Evolutionary conservation across 2,797 vertebrate species (phyloP), one percentile per base, ranked within the genome.

Genomic region (Myripristis jacobus): DNA sequence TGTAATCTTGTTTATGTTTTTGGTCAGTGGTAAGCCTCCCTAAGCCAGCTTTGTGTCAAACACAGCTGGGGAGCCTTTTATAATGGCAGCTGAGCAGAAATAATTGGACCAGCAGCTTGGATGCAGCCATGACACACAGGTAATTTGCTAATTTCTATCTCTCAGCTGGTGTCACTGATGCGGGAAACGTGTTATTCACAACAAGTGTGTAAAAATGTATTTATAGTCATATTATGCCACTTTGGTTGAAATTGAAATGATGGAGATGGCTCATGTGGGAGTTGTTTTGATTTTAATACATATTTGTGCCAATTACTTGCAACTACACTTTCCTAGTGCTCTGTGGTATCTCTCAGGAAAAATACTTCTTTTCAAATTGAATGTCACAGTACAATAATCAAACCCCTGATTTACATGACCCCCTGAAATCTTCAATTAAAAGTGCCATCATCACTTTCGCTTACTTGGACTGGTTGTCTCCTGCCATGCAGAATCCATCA

Each of bases 101-200:
- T 91, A 93, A 94, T 93, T 89, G 83, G 76, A 80, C 81, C 81
- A 85, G 81, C 79, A 79, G 82, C 91, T 88, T 84, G 89, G 83
- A 91, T 88, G 78, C 87, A 78, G 87, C 73, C 78, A 52, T 76
- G 81, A 88, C 86, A 89, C 88, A 77, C 89, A 92, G 91, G 90
- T 93, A 90, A 93, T 92, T 89, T 88, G 76, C 87, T 86, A 87
- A 93, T 92, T 90, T 91, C 81, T 86, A 75, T 87, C 78, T 87
- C 80, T 87, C 87, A 63, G 79, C 75, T 74, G 81, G 83, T 75
- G 82, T 73, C 81, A 76, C 75, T 76, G 41, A 79, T 25, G 59
- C 56, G 70, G 70, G 79, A 79, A 41, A 56, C 73, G 2, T 47
- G 16, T 5, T 53, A 80, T 73, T 73, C 58, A 44, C 66, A 70